Evolutionary conservation across 2,888 invertebrate genomes (phyloP).

Genomic region (Omphaloscelis lunosa): DNA sequence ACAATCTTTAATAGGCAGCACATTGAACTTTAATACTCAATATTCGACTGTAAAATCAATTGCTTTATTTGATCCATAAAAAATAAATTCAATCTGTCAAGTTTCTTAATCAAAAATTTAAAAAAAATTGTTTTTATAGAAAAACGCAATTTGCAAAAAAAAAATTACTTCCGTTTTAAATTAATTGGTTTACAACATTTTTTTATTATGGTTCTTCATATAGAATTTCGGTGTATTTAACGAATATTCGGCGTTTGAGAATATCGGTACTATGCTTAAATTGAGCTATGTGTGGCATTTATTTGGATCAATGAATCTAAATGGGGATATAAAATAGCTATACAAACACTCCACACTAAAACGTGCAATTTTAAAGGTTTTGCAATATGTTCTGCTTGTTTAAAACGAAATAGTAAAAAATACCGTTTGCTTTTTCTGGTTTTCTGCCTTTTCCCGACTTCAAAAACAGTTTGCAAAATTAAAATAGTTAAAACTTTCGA

Average conservation of each 20-base stretch:
- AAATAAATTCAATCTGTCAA: constrained; percentile 4
- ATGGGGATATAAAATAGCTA: not conserved
- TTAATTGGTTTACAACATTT: not conserved
- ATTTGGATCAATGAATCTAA: not conserved
- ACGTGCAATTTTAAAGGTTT: not conserved
- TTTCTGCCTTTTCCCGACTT: not conserved
- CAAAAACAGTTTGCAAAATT: not conserved
- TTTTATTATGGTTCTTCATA: not conserved
- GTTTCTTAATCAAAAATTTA: not conserved
- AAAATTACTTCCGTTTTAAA: not conserved
- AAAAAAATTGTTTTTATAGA: no score
- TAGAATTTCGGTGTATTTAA: not conserved
- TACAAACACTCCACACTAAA: not conserved
- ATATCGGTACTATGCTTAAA: not conserved
- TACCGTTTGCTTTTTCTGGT: not conserved
- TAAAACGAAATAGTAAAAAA: not conserved
- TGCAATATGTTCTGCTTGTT: not conserved
- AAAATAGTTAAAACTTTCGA: not conserved
- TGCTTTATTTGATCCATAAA: not conserved
- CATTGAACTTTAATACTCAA: not conserved
- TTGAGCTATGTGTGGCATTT: not conserved
- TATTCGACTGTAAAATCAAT: not conserved
- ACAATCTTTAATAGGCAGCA: not conserved
- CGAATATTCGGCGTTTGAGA: not conserved
- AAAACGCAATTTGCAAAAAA: not conserved